Percentiles rank a stretch among this genome's conserved stretches.
Conservation (phyloP, 2,888 invertebrate species). For the Drosophila austrosaltans region DNA sequence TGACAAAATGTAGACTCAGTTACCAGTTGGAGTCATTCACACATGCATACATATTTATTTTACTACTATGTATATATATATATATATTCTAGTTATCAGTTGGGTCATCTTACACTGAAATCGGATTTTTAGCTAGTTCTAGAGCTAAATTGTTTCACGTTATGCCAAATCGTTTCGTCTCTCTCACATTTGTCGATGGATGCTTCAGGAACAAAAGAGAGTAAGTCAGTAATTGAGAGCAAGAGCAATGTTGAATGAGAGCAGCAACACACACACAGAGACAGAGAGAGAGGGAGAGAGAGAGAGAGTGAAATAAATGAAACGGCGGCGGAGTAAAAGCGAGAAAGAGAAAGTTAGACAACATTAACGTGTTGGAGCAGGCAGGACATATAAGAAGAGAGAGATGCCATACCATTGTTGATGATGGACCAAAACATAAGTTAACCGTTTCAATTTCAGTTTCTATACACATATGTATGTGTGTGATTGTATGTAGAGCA, state of each 20-base stretch:
- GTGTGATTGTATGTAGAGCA: not conserved
- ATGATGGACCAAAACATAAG: slow-evolving; percentile 32
- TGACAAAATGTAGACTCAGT: no score
- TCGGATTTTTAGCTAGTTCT: not conserved
- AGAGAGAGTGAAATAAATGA: not conserved
- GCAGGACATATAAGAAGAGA: slow-evolving; percentile 7
- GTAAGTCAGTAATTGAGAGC: not conserved
- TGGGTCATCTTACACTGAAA: not conserved
- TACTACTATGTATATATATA: not conserved
- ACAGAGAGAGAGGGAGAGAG: no score
- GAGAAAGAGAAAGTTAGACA: slow-evolving; percentile 29
- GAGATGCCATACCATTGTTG: slow-evolving; percentile 31
- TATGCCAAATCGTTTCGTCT: slow-evolving; percentile 1
- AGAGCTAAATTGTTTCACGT: not conserved
- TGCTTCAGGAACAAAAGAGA: not conserved
- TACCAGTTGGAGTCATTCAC: not conserved
- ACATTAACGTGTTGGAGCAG: slow-evolving; percentile 20
- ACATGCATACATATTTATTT: no score
- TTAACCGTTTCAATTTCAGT: slow-evolving; percentile 32
- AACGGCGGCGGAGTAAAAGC: slow-evolving; percentile 23
- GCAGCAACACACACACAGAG: slow-evolving; percentile 1
- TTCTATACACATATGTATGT: not conserved
- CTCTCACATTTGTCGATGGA: slow-evolving; percentile 9
- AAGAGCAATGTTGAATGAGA: slow-evolving; percentile 6
- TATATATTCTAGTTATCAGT: not conserved